Evolutionary conservation across 2,888 invertebrate species (phyloP), one percentile per base, ranked within the genome.

Genomic region (Morinoia aosen): DNA sequence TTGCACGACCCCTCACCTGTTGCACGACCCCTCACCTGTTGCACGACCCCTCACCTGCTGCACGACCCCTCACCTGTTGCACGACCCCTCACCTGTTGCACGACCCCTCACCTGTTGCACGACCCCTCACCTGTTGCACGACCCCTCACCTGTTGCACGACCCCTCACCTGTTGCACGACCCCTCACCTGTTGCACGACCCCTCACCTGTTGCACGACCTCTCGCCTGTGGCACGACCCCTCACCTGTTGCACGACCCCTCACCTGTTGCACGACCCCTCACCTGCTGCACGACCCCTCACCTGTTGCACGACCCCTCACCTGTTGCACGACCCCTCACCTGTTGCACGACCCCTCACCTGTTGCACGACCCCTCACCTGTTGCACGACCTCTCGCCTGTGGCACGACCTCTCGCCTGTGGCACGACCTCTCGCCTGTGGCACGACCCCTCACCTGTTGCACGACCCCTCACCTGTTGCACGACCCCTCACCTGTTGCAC

Each of bases 51-150:
- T 88, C 88, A 33, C 64, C 64, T 25, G 33, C 7, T 25, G 33
- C 19, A 4, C 12, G 88, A 39, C 8, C 11, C 33, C 88, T 88
- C 88, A 88, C n/a, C 88, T 88, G 88, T 25, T 88, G 88, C 88
- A 7, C 25, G 88, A 33, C 11, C 88, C 39, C 88, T 88, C 88
- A 39, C 88, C 88, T 88, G 88, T 39, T 33, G 88, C n/a, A 1
- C 25, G 40, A 39, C 40, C 90, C 40, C 90, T 90, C 88, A 88
- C 64, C 64, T 64, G 64, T 33, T 64, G 64, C 64, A 90, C 8
- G 90, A 90, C 19, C 40, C 14, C 95, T 96, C 33, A 97, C 97
- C 97, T 98, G 98, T 97, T 98, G 98, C 97, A 98, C 96, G 96
- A 97, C 98, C 94, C 98, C 39, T 90, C 40, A 90, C 90, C 90